A percentile compares a stretch with the other conserved stretches of the same genome.
These are phyloP conservation scores for Falcunculus frontatus DNA, from an alignment of 2,113 vertebrate species.

Conservation along the genomic window DNA sequence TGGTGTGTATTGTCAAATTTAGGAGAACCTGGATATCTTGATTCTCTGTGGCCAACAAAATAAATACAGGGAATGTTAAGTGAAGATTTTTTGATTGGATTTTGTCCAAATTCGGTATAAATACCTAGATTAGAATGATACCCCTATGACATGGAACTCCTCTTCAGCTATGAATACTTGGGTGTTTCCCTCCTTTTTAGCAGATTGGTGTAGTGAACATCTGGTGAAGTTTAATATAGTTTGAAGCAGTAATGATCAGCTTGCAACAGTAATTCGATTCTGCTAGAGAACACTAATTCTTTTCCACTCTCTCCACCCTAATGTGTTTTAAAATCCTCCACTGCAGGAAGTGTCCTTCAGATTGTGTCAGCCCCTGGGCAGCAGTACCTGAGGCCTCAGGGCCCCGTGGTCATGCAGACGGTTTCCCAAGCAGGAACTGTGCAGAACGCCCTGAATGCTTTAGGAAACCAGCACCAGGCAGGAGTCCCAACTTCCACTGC, in stretches of 20 bases:
- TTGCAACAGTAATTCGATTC: not conserved
- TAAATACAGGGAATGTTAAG: not conserved
- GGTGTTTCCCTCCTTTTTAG: not conserved
- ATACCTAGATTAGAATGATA: not conserved
- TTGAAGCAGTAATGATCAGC: not conserved
- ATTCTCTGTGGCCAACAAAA: not conserved
- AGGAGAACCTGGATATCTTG: not conserved
- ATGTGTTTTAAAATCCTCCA: not conserved
- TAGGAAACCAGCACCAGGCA: slow-evolving; percentile 69
- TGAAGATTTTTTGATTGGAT: not conserved
- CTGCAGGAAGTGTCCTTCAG: slow-evolving; percentile 88
- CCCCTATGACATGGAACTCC: not conserved
- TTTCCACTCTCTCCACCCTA: not conserved
- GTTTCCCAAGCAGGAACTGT: slow-evolving; percentile 75
- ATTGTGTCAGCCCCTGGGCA: slow-evolving; percentile 89
- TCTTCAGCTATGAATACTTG: not conserved
- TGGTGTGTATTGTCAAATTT: not conserved
- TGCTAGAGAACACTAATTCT: not conserved
- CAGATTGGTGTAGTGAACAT: not conserved
- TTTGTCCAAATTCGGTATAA: not conserved
- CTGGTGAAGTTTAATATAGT: not conserved
- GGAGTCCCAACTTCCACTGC: slow-evolving; percentile 64
- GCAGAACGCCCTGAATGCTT: slow-evolving; percentile 74
- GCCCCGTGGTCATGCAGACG: slow-evolving; percentile 84
- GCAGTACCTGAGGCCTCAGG: slow-evolving; percentile 82